Base-by-base conservation (phyloP, 2,888 invertebrate species). In the Drosophila quasianomalipes region DNA sequence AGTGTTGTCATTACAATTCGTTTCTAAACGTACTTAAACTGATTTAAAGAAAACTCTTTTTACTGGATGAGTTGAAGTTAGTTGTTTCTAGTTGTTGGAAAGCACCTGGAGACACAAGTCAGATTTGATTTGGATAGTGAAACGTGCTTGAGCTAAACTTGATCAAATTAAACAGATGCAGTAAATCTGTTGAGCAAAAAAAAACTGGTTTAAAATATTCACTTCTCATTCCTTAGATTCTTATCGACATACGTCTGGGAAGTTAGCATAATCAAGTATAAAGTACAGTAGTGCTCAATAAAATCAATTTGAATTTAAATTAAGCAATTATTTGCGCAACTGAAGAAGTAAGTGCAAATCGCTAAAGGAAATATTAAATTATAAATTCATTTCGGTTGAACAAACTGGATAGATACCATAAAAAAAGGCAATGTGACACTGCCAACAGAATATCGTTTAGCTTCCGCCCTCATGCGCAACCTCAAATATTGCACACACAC, bases 361-460 rank as follows among this genome's bases (percentile, higher is more conserved):
- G 22, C 14, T 26, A 35, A 12, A 12, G 33, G 16, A 9, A 30
- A 30, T 49, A 30, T 49, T 58, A 12, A 58, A 49, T 58, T 58
- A 33, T 22, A 58, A 52, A 26, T 51, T 12, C 31, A 41, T 30
- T 31, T 28, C 39, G 49, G 33, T 39, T 51, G 39, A 51, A n/a
- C 12, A 53, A 68, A 54, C 33, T 5, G 31, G 26, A 19, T 44
- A n/a, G 37, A 31, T 37, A 37, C 22, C 12, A 19, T 41, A 39
- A 44, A 57, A 57, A 64, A 47, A 44, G 12, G 22, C 30, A 47
- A 51, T 60, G 37, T 35, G 37, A 44, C 35, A 72, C 33, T 57
- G 58, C 63, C 7, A 69, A 54, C 61, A 53, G 53, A 58, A 64
- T 52, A 68, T 62, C 64, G 55, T 73, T 73, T 64, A 72, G 51